These are phyloP conservation scores for Odontesthes bonariensis DNA, from an alignment of 2,113 vertebrate species.

Conservation along the genomic window DNA sequence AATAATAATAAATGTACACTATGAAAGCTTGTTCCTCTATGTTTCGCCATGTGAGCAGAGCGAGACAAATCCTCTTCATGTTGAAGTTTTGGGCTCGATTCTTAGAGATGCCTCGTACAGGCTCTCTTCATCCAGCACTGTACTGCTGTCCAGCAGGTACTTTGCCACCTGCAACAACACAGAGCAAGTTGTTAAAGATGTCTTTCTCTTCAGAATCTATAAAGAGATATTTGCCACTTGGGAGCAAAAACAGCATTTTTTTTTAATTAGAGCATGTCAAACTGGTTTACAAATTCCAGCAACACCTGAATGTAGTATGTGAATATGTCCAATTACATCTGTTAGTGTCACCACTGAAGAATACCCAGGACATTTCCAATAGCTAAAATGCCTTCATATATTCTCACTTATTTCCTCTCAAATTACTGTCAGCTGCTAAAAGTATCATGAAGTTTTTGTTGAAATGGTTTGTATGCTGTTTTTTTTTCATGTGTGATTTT, in stretches of 20 bases:
- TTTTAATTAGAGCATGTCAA: no score
- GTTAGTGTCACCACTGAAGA: neutral
- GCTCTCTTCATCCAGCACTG: slow-evolving; percentile 92
- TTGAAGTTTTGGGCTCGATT: slow-evolving; percentile 93
- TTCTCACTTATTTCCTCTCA: neutral
- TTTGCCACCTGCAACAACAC: slow-evolving; percentile 85
- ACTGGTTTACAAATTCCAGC: no score
- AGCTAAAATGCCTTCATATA: neutral
- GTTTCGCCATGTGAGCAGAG: slow-evolving; percentile 15
- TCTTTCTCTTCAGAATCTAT: neutral
- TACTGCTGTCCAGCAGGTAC: slow-evolving; percentile 91
- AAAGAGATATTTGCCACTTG: no score
- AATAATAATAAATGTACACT: slow-evolving; percentile 85
- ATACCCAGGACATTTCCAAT: neutral
- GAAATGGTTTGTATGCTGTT: neutral
- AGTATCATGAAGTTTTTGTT: neutral
- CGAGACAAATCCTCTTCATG: slow-evolving; percentile 80
- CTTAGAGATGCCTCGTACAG: slow-evolving; percentile 95
- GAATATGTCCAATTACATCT: no score
- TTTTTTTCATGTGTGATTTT: neutral
- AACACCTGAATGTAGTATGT: no score
- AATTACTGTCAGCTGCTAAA: neutral
- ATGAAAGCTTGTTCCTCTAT: slow-evolving; percentile 72
- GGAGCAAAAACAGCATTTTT: no score
- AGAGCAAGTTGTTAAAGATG: neutral